Conservation (phyloP, 2,888 invertebrate genomes). For the Andrena minutula region DNA sequence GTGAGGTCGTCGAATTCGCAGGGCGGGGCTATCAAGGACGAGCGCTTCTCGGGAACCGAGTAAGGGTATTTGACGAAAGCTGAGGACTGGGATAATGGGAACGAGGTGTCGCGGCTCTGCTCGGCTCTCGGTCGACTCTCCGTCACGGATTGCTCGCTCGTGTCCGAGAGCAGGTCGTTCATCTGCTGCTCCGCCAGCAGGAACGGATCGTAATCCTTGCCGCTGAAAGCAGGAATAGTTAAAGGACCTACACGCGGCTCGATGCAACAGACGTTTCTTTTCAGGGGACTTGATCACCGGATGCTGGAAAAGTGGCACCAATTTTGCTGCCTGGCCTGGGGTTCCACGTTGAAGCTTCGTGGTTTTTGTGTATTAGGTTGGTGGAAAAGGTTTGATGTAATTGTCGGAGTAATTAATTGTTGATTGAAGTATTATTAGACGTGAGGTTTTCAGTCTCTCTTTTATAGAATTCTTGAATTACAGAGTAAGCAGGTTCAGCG, state of each 20-base stretch:
- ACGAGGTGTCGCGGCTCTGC: conserved; percentile 66
- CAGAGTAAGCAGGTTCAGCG: no score
- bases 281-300: no score
- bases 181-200: conserved; percentile 92
- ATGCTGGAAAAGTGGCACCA: not conserved
- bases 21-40: conserved; percentile 85
- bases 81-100: conserved; percentile 82
- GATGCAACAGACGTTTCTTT: conserved; percentile 9
- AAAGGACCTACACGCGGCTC: no score
- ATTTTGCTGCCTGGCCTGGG: not conserved
- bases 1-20: conserved; percentile 83
- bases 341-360: no score
- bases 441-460: no score
- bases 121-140: conserved; percentile 67
- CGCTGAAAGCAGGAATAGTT: conserved; percentile 72
- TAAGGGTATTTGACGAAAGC: conserved; percentile 82
- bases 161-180: conserved; percentile 91
- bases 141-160: conserved; percentile 83
- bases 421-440: no score
- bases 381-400: no score
- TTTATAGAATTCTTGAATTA: no score
- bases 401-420: no score
- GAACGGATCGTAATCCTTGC: conserved; percentile 91
- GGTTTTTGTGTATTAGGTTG: no score
- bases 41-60: conserved; percentile 74